phyloP scores from a whole-genome alignment of 1,140 invertebrate genomes.

The Neodiprion virginianus region DNA sequence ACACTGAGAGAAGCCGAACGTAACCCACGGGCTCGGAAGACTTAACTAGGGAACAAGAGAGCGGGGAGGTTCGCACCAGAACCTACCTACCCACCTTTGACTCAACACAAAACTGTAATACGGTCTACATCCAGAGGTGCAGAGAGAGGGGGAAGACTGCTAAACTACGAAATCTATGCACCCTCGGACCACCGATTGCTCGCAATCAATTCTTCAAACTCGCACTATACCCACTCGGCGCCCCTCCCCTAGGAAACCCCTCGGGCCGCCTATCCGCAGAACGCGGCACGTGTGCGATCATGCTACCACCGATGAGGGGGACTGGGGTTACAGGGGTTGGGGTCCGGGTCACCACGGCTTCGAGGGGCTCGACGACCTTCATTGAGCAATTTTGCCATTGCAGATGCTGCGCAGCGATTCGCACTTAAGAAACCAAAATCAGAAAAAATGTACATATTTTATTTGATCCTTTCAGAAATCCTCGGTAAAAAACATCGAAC shows the following conservation, averaged over 20 bases:
- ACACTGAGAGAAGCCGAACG: conserved; percentile 19
- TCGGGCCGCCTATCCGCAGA: not conserved
- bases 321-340: not conserved
- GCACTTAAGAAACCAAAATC: too few relatives aligned
- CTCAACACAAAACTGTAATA: not conserved
- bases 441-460: too few relatives aligned
- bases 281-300: not conserved
- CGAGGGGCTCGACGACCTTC: too few relatives aligned
- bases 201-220: not conserved
- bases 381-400: too few relatives aligned
- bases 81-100: not conserved
- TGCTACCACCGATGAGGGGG: not conserved
- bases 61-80: too few relatives aligned
- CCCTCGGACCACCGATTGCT: not conserved
- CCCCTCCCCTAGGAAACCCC: not conserved
- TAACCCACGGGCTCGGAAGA: not conserved
- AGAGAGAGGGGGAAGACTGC: not conserved
- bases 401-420: too few relatives aligned
- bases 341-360: not conserved
- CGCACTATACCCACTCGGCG: not conserved
- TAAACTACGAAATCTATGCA: conserved; percentile 8
- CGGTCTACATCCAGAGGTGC: not conserved
- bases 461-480: too few relatives aligned
- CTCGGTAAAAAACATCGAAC: too few relatives aligned
- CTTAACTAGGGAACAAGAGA: not conserved